A percentile compares a stretch with the other conserved stretches of the same genome.
These are phyloP conservation scores for Amitus sp. DNA, from an alignment of 2,888 invertebrate genomes.

Conservation along the genomic window DNA sequence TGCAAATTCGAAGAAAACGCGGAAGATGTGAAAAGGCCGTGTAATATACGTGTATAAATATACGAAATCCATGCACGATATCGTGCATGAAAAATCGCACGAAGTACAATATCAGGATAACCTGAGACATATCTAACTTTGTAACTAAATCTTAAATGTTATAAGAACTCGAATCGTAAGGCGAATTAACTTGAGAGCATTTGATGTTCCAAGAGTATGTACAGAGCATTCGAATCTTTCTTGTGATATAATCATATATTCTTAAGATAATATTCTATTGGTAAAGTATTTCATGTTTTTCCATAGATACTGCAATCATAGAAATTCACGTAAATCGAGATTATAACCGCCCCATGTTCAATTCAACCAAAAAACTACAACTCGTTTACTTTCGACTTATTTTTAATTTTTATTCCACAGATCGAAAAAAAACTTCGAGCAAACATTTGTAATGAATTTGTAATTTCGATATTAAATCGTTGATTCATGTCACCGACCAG, in stretches of 20 bases:
- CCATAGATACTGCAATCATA: conserved; percentile 43
- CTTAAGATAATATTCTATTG: conserved; percentile 53
- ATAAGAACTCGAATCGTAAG: conserved; percentile 35
- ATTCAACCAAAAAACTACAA: conserved; percentile 25
- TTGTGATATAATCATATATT: conserved; percentile 66
- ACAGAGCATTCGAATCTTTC: conserved; percentile 66
- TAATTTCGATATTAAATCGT: too few relatives aligned
- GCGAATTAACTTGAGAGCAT: conserved; percentile 55
- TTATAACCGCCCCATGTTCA: conserved; percentile 38
- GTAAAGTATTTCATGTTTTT: conserved; percentile 54
- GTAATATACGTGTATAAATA: conserved; percentile 28
- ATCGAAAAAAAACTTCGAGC: too few relatives aligned
- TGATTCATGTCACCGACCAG: too few relatives aligned
- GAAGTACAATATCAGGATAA: conserved; percentile 64
- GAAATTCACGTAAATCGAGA: conserved; percentile 42
- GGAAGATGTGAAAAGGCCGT: conserved; percentile 17
- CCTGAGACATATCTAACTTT: conserved; percentile 66
- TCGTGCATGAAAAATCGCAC: conserved; percentile 49
- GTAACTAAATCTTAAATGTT: conserved; percentile 53
- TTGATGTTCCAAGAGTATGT: conserved; percentile 58
- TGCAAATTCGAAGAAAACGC: conserved; percentile 2
- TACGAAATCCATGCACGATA: conserved; percentile 11
- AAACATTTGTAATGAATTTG: too few relatives aligned
- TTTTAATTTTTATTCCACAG: too few relatives aligned
- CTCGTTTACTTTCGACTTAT: too few relatives aligned